These are phyloP conservation scores for Hoplostethus mediterraneus DNA, from an alignment of 2,797 vertebrate genomes.

Conservation along the genomic window DNA sequence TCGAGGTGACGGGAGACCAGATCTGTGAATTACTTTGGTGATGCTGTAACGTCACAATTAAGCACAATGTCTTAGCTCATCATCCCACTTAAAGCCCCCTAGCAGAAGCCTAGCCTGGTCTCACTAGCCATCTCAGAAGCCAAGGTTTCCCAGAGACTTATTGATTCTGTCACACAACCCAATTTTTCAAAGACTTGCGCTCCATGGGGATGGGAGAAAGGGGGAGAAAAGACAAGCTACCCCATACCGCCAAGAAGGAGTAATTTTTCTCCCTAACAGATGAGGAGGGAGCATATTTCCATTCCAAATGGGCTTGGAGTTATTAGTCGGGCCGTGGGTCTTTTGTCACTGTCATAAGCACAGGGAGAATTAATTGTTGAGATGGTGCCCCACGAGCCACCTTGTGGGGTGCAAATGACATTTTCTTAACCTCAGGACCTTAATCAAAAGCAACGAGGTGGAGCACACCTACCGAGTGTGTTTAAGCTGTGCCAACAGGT, in stretches of 20 bases:
- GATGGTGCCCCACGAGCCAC: conserved; percentile 77
- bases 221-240: conserved; percentile 45
- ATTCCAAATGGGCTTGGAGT: conserved; percentile 84
- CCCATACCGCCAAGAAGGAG: conserved; percentile 50
- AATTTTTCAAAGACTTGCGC: conserved; percentile 74
- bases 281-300: conserved; percentile 78
- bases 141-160: conserved; percentile 68
- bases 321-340: conserved; percentile 80
- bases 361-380: conserved; percentile 89
- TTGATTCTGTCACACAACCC: conserved; percentile 75
- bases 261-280: conserved; percentile 75
- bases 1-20: conserved; percentile 42
- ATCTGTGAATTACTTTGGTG: conserved; percentile 54
- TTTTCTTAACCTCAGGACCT: conserved; percentile 89
- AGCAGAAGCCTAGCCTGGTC: conserved; percentile 32
- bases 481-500: conserved; percentile 65
- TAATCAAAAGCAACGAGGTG: conserved; percentile 87
- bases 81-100: conserved; percentile 29
- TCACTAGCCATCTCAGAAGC: conserved; percentile 47
- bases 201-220: conserved; percentile 49
- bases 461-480: conserved; percentile 69
- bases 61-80: conserved; percentile 45
- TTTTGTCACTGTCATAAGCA: conserved; percentile 89
- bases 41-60: conserved; percentile 46
- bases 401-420: conserved; percentile 88